These are phyloP conservation scores for Drosophila orena DNA, from an alignment of 1,140 invertebrate species.

Conservation along the genomic window DNA sequence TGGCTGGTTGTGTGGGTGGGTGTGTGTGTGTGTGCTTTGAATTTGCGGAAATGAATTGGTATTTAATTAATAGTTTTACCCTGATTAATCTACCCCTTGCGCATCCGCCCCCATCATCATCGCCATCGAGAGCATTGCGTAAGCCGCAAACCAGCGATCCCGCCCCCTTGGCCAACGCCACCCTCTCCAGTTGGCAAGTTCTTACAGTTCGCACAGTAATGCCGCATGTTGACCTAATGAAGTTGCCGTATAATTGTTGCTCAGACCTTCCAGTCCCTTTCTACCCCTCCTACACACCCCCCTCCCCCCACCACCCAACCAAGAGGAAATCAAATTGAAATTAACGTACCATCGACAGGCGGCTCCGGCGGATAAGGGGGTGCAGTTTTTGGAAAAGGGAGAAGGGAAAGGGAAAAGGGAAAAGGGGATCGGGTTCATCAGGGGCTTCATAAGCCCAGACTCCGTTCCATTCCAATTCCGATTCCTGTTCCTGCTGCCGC, in stretches of 20 bases:
- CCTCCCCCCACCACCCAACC: neutral
- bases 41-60: conserved; percentile 85
- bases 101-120: conserved; percentile 54
- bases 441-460: conserved; percentile 46
- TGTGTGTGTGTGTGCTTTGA: conserved; percentile 68
- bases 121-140: conserved; percentile 32
- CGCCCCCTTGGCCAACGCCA: conserved; percentile 17
- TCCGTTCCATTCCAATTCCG: conserved; percentile 1
- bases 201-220: neutral
- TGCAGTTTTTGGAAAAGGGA: conserved; percentile 33
- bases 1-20: conserved; percentile 39
- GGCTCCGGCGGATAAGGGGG: conserved; percentile 2
- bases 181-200: neutral
- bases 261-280: conserved; percentile 47
- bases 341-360: conserved; percentile 71
- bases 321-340: conserved; percentile 84
- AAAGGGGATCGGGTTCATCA: conserved; percentile 25
- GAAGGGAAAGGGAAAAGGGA: too few species aligned
- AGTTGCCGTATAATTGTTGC: conserved; percentile 84
- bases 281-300: conserved; percentile 16
- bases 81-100: conserved; percentile 83
- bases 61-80: conserved; percentile 85
- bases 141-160: conserved; percentile 31
- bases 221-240: conserved; percentile 83
- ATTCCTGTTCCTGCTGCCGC: conserved; percentile 21